Evolutionary conservation across 2,113 vertebrate genomes (phyloP), one percentile per base, ranked within the genome.

Genomic region (Phoxinus phoxinus): DNA sequence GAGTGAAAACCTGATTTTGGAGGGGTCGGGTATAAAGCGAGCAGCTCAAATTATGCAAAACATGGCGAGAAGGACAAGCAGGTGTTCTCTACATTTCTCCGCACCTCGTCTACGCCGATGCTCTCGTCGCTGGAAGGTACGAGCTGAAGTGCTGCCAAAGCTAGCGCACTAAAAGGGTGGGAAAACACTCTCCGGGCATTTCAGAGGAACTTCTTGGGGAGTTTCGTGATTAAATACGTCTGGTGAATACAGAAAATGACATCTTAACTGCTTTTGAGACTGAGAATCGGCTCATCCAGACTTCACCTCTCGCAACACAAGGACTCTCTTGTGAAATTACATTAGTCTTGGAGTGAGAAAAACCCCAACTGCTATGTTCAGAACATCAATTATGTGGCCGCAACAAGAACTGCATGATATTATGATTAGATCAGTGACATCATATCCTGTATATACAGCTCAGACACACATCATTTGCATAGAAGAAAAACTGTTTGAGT

Each of bases 41-140:
- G 76, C 56, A 83, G 69, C 32, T 44, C 85, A 83, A 37, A 72
- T 48, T 73, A 81, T 67, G 71, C 71, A 76, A 80, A 87, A 71
- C 65, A 76, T 74, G 86, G 79, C 46, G 67, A 85, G 30, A 58
- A 32, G 51, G 75, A 44, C 77, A 59, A 85, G 59, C 72, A 87
- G 78, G 74, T 87, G 87, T 83, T 83, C 27, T 63, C 13, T 25
- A 21, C 53, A 15, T 37, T 44, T 80, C 80, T 85, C 53, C 25
- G 51, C 84, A 83, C 65, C 79, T 82, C 61, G 78, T 87, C 86
- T 32, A 81, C 32, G 73, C 74, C 32, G 44, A 15, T 59, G 53
- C 58, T 67, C 78, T n/a, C 61, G 37, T 85, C 35, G n/a, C 67
- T 84, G 77, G 32, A 84, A 88, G 69, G 61, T 73, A 65, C 46